Percentiles rank a stretch among this genome's conserved stretches.
These are phyloP conservation scores for Gopherus flavomarginatus DNA, from an alignment of 2,113 vertebrate genomes.

Conservation along the genomic window DNA sequence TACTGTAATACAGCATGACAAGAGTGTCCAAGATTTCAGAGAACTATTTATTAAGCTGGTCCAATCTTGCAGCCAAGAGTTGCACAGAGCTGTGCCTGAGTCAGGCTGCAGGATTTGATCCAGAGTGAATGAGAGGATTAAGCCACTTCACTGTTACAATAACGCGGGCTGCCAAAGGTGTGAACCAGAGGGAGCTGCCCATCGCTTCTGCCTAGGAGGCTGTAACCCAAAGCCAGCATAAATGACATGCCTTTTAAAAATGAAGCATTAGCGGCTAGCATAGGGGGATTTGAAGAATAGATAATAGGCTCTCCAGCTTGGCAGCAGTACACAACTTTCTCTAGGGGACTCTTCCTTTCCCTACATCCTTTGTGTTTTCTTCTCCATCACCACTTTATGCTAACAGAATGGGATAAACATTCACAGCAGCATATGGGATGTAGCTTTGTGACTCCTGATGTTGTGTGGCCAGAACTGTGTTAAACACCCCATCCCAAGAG, in stretches of 20 bases:
- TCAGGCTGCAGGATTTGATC: neutral
- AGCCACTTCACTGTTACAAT: neutral
- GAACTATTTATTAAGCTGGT: neutral
- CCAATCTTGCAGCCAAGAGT: neutral
- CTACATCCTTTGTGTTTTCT: neutral
- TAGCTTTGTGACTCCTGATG: neutral
- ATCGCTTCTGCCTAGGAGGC: neutral
- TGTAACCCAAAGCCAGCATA: neutral
- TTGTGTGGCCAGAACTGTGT: neutral
- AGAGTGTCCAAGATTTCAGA: neutral
- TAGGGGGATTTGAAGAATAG: neutral
- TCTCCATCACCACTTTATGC: neutral
- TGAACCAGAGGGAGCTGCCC: neutral
- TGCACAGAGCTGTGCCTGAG: neutral
- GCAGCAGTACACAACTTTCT: neutral
- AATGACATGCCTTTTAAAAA: neutral
- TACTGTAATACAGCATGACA: neutral
- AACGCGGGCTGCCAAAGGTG: neutral
- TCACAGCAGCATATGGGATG: neutral
- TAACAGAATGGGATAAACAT: neutral
- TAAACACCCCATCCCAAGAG: neutral
- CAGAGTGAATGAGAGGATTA: neutral
- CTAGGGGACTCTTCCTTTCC: neutral
- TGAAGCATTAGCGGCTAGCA: neutral
- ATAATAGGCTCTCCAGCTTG: neutral